A percentile compares a stretch with the other conserved stretches of the same genome.
Evolutionary conservation across 2,888 invertebrate species (phyloP).

Genomic region (Drosophila borealis): DNA sequence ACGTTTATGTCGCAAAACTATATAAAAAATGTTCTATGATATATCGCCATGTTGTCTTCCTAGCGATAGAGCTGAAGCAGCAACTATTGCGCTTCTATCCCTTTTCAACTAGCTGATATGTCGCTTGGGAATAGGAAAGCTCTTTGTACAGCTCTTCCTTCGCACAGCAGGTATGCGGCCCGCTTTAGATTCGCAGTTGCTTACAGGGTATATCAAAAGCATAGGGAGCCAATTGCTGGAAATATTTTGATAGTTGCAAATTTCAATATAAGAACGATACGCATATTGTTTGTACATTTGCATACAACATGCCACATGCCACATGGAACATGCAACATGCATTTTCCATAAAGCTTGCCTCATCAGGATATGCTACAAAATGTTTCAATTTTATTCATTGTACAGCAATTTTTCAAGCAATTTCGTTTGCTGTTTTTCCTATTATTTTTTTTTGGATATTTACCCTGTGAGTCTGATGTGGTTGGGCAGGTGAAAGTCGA

Average conservation of each 20-base stretch:
- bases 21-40: too few relatives aligned
- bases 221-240: constrained; percentile 30
- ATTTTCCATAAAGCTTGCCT: constrained; percentile 65
- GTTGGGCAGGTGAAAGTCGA: constrained; percentile 21
- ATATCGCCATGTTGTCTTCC: too few relatives aligned
- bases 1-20: too few relatives aligned
- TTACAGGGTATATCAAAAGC: constrained; percentile 27
- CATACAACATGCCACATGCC: constrained; percentile 51
- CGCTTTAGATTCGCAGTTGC: not conserved
- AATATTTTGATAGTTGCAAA: constrained; percentile 65
- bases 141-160: too few relatives aligned
- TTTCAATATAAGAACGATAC: constrained; percentile 50
- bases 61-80: too few relatives aligned
- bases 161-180: not conserved
- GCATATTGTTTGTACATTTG: constrained; percentile 60
- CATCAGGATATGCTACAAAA: constrained; percentile 31
- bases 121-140: too few relatives aligned
- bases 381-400: constrained; percentile 71
- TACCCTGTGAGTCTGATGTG: constrained; percentile 24
- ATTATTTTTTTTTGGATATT: constrained; percentile 49
- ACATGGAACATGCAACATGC: constrained; percentile 60
- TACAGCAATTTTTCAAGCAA: constrained; percentile 61
- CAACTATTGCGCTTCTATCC: too few relatives aligned
- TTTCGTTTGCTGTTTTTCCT: constrained; percentile 39
- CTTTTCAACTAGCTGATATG: too few relatives aligned